Evolutionary conservation across 2,888 invertebrate genomes (phyloP).

Genomic region (Ochropleura plecta): DNA sequence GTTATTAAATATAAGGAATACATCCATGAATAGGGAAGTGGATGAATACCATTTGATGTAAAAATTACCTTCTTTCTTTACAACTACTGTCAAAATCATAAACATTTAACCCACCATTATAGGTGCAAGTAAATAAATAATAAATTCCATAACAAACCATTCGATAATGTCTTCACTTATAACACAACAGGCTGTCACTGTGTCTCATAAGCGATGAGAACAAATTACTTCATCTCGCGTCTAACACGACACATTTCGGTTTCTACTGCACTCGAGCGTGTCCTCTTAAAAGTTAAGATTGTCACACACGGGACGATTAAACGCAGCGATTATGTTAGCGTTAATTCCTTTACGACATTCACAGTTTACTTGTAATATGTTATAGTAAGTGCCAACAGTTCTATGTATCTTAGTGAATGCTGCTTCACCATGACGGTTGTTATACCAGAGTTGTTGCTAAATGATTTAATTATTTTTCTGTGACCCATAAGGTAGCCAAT

Average conservation of each 20-base stretch:
- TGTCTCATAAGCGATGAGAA: constrained; percentile 8
- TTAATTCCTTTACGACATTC: not conserved
- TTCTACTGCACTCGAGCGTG: constrained; percentile 53
- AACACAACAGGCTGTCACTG: constrained; percentile 9
- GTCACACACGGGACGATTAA: not conserved
- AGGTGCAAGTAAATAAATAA: not conserved
- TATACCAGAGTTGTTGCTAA: too few species aligned
- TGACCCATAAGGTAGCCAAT: too few species aligned
- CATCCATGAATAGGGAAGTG: too few species aligned
- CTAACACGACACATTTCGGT: constrained; percentile 29
- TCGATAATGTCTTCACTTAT: constrained; percentile 42
- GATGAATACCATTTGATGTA: too few species aligned
- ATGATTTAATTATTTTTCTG: too few species aligned
- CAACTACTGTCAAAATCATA: too few species aligned
- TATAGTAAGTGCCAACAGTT: too few species aligned
- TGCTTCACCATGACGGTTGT: too few species aligned
- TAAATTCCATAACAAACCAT: not conserved
- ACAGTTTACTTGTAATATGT: not conserved
- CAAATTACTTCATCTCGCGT: constrained; percentile 35
- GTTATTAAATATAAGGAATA: too few species aligned
- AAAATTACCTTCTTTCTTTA: not conserved
- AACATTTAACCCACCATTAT: not conserved
- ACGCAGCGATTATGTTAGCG: not conserved
- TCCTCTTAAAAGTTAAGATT: not conserved
- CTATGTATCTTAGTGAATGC: too few species aligned